Evolutionary conservation across 2,888 invertebrate species (phyloP).

Genomic region (Amblyjoppa fuscipennis): DNA sequence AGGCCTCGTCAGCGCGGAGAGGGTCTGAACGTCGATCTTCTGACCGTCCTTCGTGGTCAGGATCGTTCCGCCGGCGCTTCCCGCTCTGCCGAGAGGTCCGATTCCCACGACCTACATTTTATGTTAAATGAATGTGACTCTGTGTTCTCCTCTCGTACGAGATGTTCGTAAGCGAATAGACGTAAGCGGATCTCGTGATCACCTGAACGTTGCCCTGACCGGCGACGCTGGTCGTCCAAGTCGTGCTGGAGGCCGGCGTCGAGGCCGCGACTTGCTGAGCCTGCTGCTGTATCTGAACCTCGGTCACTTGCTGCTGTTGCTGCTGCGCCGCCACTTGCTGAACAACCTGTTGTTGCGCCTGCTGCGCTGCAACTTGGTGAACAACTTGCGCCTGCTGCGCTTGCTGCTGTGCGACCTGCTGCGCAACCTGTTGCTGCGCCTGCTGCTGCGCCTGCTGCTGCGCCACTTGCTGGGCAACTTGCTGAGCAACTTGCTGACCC

Average conservation of each 20-base stretch:
- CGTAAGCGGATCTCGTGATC: conserved; percentile 19
- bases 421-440: conserved; percentile 68
- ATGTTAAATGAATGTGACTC: neutral
- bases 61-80: conserved; percentile 73
- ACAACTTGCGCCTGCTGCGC: conserved; percentile 76
- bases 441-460: conserved; percentile 76
- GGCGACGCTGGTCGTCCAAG: conserved; percentile 82
- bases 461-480: conserved; percentile 78
- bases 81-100: conserved; percentile 77
- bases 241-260: conserved; percentile 82
- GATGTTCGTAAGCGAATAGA: neutral
- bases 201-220: conserved; percentile 84
- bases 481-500: conserved; percentile 82
- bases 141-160: neutral
- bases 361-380: conserved; percentile 78
- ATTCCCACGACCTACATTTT: conserved; percentile 79
- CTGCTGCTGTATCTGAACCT: conserved; percentile 80
- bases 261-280: conserved; percentile 83
- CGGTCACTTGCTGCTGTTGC: conserved; percentile 76
- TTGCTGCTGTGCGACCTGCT: conserved; percentile 69
- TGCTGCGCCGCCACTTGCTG: conserved; percentile 75
- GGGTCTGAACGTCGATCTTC: conserved; percentile 82
- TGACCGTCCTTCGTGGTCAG: conserved; percentile 84
- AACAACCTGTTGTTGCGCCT: conserved; percentile 77
- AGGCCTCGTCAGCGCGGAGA: conserved; percentile 80